Base-by-base conservation (phyloP, 2,888 invertebrate genomes). In the Helicoverpa assulta region DNA sequence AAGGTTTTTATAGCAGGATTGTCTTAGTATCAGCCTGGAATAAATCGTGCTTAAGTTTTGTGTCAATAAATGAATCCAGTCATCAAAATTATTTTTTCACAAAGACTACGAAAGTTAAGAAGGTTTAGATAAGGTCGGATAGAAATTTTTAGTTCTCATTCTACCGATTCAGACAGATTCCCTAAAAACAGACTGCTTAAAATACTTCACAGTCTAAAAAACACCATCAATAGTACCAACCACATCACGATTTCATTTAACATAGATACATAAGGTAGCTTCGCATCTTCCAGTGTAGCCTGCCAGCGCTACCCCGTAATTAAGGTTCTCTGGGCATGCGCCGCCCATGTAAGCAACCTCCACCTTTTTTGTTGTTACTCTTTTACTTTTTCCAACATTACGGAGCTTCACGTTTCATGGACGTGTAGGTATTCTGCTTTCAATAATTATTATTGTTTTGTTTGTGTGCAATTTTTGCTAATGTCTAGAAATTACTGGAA, bases 271-370 rank as follows among this genome's bases (percentile, higher is more conserved):
- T 76, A 62, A 76, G 70, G 76, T 76, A 76, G 80, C 81, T 16
- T 12, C 50, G 47, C 33, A 53, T 55, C 75, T 40, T 78, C 53
- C 16, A 73, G 79, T 79, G 79, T 79, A 79, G 76, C 79, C 33
- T 75, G 63, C 51, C n/a, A n/a, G 64, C 52, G 80, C 84, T 89
- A 90, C 90, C 92, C 94, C 88, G 83, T 91, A 93, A 94, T 94
- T 94, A 94, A 84, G 86, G 91, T 89, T 12, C 89, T 89, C 91
- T 88, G 89, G 86, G 85, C 86, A 85, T 80, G 90, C 88, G 84
- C 90, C 94, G 94, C 94, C 94, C 92, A 91, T 89, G 78, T 67
- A 85, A 84, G 86, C 86, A 75, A 62, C 58, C 66, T 72, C 53
- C 26, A 57, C 55, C 85, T 70, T 81, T 84, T 82, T 66, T 63